Evolutionary conservation across 1,140 invertebrate species (phyloP), one percentile per base, ranked within the genome.

Genomic region (Drosophila watanabei): DNA sequence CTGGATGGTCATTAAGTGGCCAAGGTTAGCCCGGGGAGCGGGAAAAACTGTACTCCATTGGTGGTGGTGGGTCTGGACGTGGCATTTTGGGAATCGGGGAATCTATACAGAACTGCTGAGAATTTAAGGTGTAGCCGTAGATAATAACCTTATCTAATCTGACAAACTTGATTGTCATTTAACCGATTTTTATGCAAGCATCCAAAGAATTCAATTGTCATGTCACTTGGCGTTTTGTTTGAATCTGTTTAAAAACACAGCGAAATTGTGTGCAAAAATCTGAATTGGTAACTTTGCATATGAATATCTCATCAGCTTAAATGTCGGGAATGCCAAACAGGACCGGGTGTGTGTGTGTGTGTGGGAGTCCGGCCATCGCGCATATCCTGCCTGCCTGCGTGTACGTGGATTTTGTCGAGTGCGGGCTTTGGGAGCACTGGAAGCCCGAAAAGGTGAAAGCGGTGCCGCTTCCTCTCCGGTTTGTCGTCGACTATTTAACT

Each of bases 1-100:
- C 85, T 89, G 79, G 88, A 89, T 62, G 85, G 85, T 90, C 85
- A 88, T 88, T 88, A 88, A 88, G 85, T 90, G 85, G 56, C 85
- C 86, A 85, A 75, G 70, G 69, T 69, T 81, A 82, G 64, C n/a
- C 37, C 37, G 2, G 18, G 64, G 39, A 57, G 54, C 63, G 54
- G 54, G 62, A 37, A 65, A 62, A 75, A 59, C 51, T 66, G 39
- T 48, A 35, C 39, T 30, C 39, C 43, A 41, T 24, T 14, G 59
- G 43, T 60, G 59, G 43, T 60, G 57, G 39, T 54, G 58, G 49
- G 54, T 57, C 54, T 57, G 54, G 35, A 39, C 14, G 20, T 57
- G 54, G 35, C 28, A 14, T 5, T 57, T 52, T n/a, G 20, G 51
- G 39, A 32, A 37, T 69, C 39, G 7, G 24, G 14, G 60, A 43